Base-by-base conservation (phyloP, 23 tunicate genomes). In the Ciona savignyi region DNA sequence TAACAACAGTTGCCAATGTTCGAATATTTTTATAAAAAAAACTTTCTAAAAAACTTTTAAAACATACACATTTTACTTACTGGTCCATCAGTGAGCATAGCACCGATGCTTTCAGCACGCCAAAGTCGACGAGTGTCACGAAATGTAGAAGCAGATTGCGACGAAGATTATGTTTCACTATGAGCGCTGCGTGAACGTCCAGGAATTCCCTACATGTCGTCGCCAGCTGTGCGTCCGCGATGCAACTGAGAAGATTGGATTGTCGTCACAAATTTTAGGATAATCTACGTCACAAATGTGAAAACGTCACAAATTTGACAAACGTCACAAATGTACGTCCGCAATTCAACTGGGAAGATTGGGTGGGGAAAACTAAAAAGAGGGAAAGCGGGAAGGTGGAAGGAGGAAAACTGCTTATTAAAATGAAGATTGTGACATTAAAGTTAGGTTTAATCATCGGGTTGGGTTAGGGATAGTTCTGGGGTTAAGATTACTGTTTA, bases 131-230 rank as follows among this genome's bases (percentile, higher is more conserved):
- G 20, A 94, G 68, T 60, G 78, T 90, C 2, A 83, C 68, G 15
- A 94, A 66, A 83, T 87, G 95, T 3, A 94, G 80, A 22, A 87
- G 89, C 28, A 86, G 74, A 60, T 94, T 94, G 30, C 85, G 71
- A 3, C 95, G 86, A 3, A 94, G 80, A 23, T 76, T 70, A 23
- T 62, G 85, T 32, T 42, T 62, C n/a, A 48, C 65, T 42, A 94
- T 90, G 29, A 64, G 63, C 4, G 76, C 15, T 1, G 68, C 71
- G 75, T 94, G 35, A 20, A 32, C 27, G 42, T 83, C 80, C 11
- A 83, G 33, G 30, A 94, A 86, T 3, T 32, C 22, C 51, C 67
- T 70, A 34, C 90, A 82, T 2, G 79, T 61, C 22, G 42, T 73
- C 3, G 42, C 32, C 66, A 94, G 68, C 76, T 94, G 95, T 11